Conservation (phyloP, 2,797 vertebrate genomes). For the Neosilurus mollespiculum region DNA sequence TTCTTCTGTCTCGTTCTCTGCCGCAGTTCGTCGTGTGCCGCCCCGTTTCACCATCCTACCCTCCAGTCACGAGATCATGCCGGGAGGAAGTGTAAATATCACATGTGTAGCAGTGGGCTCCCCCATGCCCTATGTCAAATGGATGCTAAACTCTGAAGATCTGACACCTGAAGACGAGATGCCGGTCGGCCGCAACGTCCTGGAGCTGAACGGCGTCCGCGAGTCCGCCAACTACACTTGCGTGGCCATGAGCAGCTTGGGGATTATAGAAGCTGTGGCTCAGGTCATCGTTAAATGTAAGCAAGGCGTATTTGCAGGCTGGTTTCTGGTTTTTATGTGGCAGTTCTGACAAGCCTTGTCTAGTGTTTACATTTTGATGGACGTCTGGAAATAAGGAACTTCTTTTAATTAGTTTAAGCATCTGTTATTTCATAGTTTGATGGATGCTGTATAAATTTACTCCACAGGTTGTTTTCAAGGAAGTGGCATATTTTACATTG, state of each 20-base stretch:
- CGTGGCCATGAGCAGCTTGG: constrained; percentile 97
- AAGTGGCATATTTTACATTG: neutral
- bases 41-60: constrained; percentile 95
- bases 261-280: constrained; percentile 90
- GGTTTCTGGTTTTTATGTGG: neutral
- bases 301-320: constrained; percentile 43
- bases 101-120: constrained; percentile 97
- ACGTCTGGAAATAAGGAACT: neutral
- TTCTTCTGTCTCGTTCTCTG: constrained; percentile 69
- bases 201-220: constrained; percentile 91
- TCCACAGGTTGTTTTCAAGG: neutral
- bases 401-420: constrained; percentile 19
- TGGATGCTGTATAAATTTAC: neutral
- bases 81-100: constrained; percentile 94
- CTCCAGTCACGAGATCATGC: constrained; percentile 96
- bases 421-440: constrained; percentile 19
- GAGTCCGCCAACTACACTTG: constrained; percentile 98
- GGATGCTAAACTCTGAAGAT: constrained; percentile 95
- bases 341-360: constrained; percentile 2
- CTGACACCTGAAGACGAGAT: constrained; percentile 95
- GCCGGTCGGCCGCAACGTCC: constrained; percentile 92
- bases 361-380: neutral
- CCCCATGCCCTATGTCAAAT: constrained; percentile 97
- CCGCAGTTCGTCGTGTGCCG: constrained; percentile 91
- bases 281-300: constrained; percentile 99